A percentile compares a stretch with the other conserved stretches of the same genome.
These are phyloP conservation scores for Cardiocondyla obscurior DNA, from an alignment of 1,140 invertebrate species.

Conservation along the genomic window DNA sequence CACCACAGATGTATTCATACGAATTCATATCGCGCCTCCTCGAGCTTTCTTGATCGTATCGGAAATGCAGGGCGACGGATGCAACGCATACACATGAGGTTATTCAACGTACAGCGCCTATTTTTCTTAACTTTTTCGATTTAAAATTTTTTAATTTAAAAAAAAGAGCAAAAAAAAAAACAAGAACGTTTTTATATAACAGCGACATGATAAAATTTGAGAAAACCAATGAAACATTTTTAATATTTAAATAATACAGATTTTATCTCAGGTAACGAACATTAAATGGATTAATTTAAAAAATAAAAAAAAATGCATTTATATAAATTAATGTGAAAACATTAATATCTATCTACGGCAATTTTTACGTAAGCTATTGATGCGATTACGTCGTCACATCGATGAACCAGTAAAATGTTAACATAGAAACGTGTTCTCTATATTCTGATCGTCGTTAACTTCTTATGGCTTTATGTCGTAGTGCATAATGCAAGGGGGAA, in stretches of 20 bases:
- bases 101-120: neutral
- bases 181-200: neutral
- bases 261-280: neutral
- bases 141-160: constrained; percentile 1
- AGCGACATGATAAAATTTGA: neutral
- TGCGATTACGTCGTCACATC: neutral
- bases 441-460: constrained; percentile 24
- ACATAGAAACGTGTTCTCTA: neutral
- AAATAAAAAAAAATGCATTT: neutral
- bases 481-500: constrained; percentile 16
- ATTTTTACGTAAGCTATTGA: neutral
- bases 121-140: neutral
- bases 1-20: constrained; percentile 51
- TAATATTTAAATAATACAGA: neutral
- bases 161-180: too few species aligned
- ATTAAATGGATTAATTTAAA: neutral
- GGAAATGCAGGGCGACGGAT: constrained; percentile 35
- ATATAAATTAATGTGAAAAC: neutral
- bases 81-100: constrained; percentile 7
- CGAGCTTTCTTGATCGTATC: constrained; percentile 41
- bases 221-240: neutral
- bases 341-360: neutral
- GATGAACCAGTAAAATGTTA: constrained; percentile 13
- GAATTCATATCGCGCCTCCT: constrained; percentile 49
- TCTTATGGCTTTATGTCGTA: constrained; percentile 5